Base-by-base conservation (phyloP, 2,888 invertebrate species). In the Pyrrhia umbra region DNA sequence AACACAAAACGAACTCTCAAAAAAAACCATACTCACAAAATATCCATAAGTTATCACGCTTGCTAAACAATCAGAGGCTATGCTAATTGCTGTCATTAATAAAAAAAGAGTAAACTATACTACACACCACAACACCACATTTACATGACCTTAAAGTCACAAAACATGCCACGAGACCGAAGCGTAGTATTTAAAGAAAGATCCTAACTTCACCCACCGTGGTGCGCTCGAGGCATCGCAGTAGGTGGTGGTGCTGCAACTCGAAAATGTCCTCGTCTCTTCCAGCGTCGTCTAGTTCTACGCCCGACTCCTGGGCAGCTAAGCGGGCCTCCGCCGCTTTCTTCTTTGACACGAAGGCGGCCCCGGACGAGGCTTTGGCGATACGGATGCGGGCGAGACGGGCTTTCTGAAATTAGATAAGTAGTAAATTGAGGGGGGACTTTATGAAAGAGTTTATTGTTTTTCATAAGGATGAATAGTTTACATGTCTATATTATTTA, bases 331-430 rank as follows among this genome's bases (percentile, higher is more conserved):
- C 99, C 2, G 99, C 99, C 1, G 99, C 99, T 91, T 99, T 99
- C 96, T 99, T 99, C 96, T 99, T 99, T 89, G 97, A 98, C 79
- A 99, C 98, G 92, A 99, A 99, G 2, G 99, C 99, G 4, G 99
- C 99, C 4, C 99, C 99, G 16, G 99, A 99, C 2, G 99, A 99
- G 57, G 99, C 99, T 92, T 99, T 99, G 58, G 99, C 99, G 90
- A 99, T 99, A 68, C 99, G 97, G 87, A 99, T 99, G 71, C 99
- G 97, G 34, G 99, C 99, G 90, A 99, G 96, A 62, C 99, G 97
- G 27, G 99, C 99, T 98, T 99, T 99, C 99, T 99, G 97, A 45
- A 97, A 96, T 70, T 68, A 0, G 0, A 54, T 0, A 3, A n/a
- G 4, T 34, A n/a, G 3, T 34, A 34, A 30, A 30, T 4, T 2